A percentile compares a stretch with the other conserved stretches of the same genome.
Conservation (phyloP, 2,797 vertebrate genomes). For the Tenualosa ilisha region DNA sequence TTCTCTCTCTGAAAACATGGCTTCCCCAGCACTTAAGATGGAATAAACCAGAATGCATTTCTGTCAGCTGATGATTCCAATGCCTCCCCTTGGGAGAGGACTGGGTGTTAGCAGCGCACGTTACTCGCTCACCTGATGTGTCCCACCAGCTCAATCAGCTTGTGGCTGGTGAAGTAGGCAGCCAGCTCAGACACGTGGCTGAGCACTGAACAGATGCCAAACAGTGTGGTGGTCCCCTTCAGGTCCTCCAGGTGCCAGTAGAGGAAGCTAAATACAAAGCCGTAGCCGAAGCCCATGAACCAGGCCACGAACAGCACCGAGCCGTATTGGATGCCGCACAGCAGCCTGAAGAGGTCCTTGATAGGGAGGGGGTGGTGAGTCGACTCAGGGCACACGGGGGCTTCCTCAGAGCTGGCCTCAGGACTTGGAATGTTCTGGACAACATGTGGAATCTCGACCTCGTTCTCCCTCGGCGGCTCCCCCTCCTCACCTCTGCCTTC, state of each 20-base stretch:
- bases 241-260: slow-evolving; percentile 97
- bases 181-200: slow-evolving; percentile 92
- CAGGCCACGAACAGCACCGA: slow-evolving; percentile 95
- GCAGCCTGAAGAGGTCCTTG: slow-evolving; percentile 79
- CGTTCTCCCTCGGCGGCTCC: slow-evolving; percentile 30
- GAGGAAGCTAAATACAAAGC: slow-evolving; percentile 97
- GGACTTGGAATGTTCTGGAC: slow-evolving; percentile 62
- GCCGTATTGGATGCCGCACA: slow-evolving; percentile 91
- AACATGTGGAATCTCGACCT: slow-evolving; percentile 43
- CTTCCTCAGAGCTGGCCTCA: slow-evolving; percentile 66
- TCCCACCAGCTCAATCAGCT: slow-evolving; percentile 93
- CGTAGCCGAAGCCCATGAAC: slow-evolving; percentile 99
- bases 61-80: neutral
- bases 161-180: slow-evolving; percentile 97
- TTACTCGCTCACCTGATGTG: slow-evolving; percentile 85
- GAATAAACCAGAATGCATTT: neutral
- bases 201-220: slow-evolving; percentile 92
- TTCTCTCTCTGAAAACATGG: neutral
- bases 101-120: no score
- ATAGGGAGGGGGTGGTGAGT: slow-evolving; percentile 57
- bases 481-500: neutral
- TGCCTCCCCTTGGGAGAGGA: neutral
- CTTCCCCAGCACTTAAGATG: neutral
- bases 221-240: slow-evolving; percentile 91
- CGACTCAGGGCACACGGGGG: slow-evolving; percentile 44